Evolutionary conservation across 1,140 invertebrate genomes (phyloP).

Genomic region (Zaprionus inermis): DNA sequence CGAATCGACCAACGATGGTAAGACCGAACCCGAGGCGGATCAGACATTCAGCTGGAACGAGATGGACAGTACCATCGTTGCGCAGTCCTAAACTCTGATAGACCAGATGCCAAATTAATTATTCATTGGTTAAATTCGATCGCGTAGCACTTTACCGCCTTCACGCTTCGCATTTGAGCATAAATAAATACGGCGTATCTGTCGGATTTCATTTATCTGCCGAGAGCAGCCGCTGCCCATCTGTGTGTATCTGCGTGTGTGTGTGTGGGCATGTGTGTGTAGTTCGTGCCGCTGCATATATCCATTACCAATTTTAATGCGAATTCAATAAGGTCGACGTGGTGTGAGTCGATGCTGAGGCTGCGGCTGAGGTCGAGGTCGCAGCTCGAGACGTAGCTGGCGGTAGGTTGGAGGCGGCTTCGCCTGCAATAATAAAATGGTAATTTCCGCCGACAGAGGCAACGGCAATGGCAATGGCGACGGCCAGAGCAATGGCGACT

Average conservation of each 20-base stretch:
- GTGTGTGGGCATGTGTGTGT: slow-evolving; percentile 12
- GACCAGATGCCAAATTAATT: slow-evolving; percentile 10
- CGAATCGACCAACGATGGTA: not conserved
- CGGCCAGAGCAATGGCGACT: slow-evolving; percentile 36
- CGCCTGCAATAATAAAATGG: slow-evolving; percentile 79
- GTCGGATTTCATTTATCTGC: slow-evolving; percentile 51
- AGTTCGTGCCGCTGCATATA: slow-evolving; percentile 53
- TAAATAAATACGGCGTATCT: slow-evolving; percentile 47
- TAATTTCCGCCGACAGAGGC: slow-evolving; percentile 66
- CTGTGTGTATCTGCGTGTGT: slow-evolving; percentile 9
- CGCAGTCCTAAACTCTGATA: not conserved
- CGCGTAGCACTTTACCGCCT: slow-evolving; percentile 50
- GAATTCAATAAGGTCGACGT: slow-evolving; percentile 70
- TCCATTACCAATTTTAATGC: slow-evolving; percentile 79
- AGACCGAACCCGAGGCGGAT: not conserved
- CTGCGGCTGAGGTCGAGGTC: not conserved
- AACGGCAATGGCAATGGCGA: not conserved
- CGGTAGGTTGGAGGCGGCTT: not conserved
- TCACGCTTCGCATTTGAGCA: slow-evolving; percentile 45
- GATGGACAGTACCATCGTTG: not conserved
- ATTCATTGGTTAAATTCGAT: not conserved
- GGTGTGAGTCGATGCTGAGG: not conserved
- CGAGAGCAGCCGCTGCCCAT: slow-evolving; percentile 9
- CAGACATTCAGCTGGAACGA: not conserved
- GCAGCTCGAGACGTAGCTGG: not conserved